Conservation (phyloP, 2,113 vertebrate genomes). For the Stigmatopora argus region DNA sequence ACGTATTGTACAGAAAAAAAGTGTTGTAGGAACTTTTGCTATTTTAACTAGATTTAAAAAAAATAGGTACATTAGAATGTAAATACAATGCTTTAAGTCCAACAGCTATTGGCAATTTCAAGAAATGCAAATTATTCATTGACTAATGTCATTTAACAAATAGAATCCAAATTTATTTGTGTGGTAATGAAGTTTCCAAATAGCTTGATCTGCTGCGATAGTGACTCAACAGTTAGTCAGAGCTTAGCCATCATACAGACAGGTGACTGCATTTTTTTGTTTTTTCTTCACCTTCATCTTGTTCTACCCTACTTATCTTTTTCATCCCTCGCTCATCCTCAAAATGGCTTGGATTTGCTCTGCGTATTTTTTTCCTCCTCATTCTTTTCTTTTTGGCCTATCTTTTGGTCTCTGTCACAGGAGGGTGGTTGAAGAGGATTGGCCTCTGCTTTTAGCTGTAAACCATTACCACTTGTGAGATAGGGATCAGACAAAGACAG, state of each 20-base stretch:
- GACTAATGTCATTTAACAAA: no score
- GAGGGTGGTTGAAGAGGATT: conserved; percentile 31
- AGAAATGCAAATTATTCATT: no score
- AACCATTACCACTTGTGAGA: conserved; percentile 42
- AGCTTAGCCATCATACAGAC: not conserved
- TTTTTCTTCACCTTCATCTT: not conserved
- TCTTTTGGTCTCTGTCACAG: conserved; percentile 16
- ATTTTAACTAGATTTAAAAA: no score
- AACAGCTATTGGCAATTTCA: no score
- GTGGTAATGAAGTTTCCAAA: not conserved
- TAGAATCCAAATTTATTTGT: no score
- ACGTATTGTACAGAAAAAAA: not conserved
- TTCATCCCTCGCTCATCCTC: not conserved
- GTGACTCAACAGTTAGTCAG: not conserved
- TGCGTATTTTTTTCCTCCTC: conserved; percentile 3
- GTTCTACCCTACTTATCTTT: not conserved
- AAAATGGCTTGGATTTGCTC: not conserved
- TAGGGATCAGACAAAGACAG: conserved; percentile 30
- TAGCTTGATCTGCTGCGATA: no score
- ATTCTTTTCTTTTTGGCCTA: not conserved
- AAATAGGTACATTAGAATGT: no score
- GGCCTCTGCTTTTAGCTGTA: conserved; percentile 41
- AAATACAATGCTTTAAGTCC: no score
- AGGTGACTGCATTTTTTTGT: not conserved
- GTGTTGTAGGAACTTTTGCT: not conserved